phyloP scores from a whole-genome alignment of 2,888 invertebrate genomes.

The Chaetoderma sp. region DNA sequence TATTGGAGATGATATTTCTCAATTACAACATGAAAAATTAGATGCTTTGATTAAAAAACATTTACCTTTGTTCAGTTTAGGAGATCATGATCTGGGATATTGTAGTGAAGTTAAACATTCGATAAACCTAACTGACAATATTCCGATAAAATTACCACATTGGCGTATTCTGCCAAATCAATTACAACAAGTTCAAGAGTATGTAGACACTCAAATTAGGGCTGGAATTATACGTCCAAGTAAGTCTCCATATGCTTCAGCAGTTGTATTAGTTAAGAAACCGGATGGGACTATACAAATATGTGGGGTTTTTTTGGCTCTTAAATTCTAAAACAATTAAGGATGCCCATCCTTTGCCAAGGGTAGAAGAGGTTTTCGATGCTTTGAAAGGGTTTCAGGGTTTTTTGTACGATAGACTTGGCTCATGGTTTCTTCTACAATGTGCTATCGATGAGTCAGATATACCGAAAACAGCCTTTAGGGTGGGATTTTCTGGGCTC shows the following conservation, averaged over 20 bases:
- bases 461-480: constrained; percentile 42
- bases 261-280: constrained; percentile 42
- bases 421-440: constrained; percentile 45
- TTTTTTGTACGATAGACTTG: constrained; percentile 43
- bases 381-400: constrained; percentile 30
- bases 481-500: constrained; percentile 30
- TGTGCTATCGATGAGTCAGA: constrained; percentile 37
- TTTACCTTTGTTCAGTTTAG: too few relatives aligned
- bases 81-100: too few relatives aligned
- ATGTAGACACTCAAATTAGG: constrained; percentile 18
- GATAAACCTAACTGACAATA: too few relatives aligned
- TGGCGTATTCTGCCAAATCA: constrained; percentile 23
- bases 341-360: constrained; percentile 44
- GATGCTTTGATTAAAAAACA: too few relatives aligned
- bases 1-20: too few relatives aligned
- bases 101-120: too few relatives aligned
- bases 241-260: constrained; percentile 37
- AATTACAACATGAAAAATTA: too few relatives aligned
- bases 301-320: constrained; percentile 44
- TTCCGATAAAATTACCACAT: too few relatives aligned
- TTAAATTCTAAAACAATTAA: constrained; percentile 42
- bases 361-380: constrained; percentile 43
- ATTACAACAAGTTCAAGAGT: constrained; percentile 28
- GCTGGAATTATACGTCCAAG: constrained; percentile 17
- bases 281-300: constrained; percentile 31